Conservation (phyloP, 2,113 vertebrate genomes). For the Lasiurus borealis region DNA sequence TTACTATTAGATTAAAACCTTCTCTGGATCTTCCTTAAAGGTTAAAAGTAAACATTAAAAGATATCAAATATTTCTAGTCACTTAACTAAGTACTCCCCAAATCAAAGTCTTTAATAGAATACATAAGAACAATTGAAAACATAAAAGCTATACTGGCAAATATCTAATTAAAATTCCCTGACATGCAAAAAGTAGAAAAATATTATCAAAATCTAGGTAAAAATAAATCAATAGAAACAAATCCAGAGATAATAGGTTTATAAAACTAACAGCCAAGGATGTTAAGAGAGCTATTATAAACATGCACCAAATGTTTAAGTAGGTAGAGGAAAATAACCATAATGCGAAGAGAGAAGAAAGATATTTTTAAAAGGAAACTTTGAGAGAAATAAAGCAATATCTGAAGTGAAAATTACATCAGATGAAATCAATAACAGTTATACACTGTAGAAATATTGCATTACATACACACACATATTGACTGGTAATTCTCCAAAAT, state of each 20-base stretch:
- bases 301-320: not conserved
- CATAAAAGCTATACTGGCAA: not conserved
- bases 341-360: not conserved
- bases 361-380: not conserved
- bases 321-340: not conserved
- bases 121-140: not conserved
- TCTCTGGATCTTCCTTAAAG: not conserved
- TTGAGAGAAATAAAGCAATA: not conserved
- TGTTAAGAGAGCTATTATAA: not conserved
- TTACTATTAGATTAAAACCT: not conserved
- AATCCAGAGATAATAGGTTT: not conserved
- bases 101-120: not conserved
- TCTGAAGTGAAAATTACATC: not conserved
- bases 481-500: not conserved
- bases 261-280: not conserved
- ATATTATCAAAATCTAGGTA: not conserved
- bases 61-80: not conserved
- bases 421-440: not conserved
- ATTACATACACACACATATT: not conserved
- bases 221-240: conserved; percentile 38
- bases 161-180: not conserved
- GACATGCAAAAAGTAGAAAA: not conserved
- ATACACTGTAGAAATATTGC: not conserved
- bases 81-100: not conserved
- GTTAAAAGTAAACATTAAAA: not conserved